Conservation (phyloP, 2,888 invertebrate species). For the Drosophila pegasa region DNA sequence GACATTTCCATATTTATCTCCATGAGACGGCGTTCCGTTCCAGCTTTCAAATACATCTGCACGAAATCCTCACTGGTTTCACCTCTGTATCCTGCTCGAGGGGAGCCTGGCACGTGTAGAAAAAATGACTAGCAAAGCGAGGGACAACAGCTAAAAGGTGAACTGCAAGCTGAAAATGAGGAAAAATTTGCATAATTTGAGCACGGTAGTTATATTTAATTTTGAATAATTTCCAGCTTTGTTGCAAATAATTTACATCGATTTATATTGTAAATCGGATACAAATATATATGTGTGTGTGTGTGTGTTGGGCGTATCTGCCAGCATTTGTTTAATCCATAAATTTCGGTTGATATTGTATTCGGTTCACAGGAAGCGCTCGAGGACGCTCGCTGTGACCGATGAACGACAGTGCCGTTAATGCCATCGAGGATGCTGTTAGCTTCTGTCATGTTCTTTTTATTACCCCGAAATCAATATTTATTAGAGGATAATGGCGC, state of each 20-base stretch:
- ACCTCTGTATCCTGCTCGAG: constrained; percentile 12
- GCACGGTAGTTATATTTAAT: constrained; percentile 66
- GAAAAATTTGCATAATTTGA: constrained; percentile 66
- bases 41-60: constrained; percentile 18
- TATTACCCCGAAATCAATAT: constrained; percentile 73
- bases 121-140: constrained; percentile 46
- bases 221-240: constrained; percentile 69
- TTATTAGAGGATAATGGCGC: constrained; percentile 67
- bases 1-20: constrained; percentile 75
- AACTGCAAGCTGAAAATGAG: constrained; percentile 44
- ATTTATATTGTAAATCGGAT: constrained; percentile 59
- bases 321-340: constrained; percentile 53
- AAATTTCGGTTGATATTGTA: constrained; percentile 38
- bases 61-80: constrained; percentile 24
- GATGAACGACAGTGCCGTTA: constrained; percentile 52
- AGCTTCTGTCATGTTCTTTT: constrained; percentile 65
- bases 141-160: constrained; percentile 53
- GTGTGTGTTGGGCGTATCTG: not conserved
- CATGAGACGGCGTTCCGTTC: constrained; percentile 37
- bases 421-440: constrained; percentile 57
- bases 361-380: constrained; percentile 7
- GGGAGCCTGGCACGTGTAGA: constrained; percentile 43
- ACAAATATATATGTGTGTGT: constrained; percentile 15
- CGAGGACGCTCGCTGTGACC: constrained; percentile 27
- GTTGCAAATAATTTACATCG: constrained; percentile 67